Base-by-base conservation (phyloP, 1,140 invertebrate species). In the Holotrichia oblita region DNA sequence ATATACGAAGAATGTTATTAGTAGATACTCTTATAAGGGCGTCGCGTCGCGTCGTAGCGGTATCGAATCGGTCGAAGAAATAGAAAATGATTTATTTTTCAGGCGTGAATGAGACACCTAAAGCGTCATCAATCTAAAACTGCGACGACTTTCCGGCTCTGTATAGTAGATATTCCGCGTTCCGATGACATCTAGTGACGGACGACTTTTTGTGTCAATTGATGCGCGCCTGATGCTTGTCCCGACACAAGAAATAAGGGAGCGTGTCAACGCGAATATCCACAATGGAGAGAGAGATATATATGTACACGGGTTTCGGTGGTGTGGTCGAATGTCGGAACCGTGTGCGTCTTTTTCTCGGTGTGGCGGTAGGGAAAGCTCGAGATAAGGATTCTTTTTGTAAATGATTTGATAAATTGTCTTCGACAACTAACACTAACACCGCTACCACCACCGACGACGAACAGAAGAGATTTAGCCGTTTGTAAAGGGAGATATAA, bases 121-220 rank as follows among this genome's bases (percentile, higher is more conserved):
- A n/a, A n/a, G 17, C 48, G 48, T 55, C 48, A 55, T 55, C 48
- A 55, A 55, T 55, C 48, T 55, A 55, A n/a, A n/a, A 55, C 48
- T 55, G 48, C 48, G 48, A n/a, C n/a, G n/a, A 55, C 48, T 55
- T 55, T 55, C 48, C 48, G 48, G 48, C 17, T 34, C 27, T 34
- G 27, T 34, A 34, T 34, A 34, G 48, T 55, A 55, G 48, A 55
- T 55, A 55, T 55, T 55, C n/a, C 48, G 48, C 14, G 14, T 55
- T 55, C 48, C 48, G 48, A 55, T 55, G 48, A 55, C 48, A 17
- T 55, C 48, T 55, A 14, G 48, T 55, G 48, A 55, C 48, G 48
- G 48, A 55, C 48, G 48, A 55, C 48, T 55, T 55, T 55, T 55
- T 55, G n/a, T 55, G 48, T 55, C 48, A 55, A 55, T 55, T 55